A percentile compares a stretch with the other conserved stretches of the same genome.
phyloP scores from a whole-genome alignment of 2,797 vertebrate species.

The Chelon labrosus region DNA sequence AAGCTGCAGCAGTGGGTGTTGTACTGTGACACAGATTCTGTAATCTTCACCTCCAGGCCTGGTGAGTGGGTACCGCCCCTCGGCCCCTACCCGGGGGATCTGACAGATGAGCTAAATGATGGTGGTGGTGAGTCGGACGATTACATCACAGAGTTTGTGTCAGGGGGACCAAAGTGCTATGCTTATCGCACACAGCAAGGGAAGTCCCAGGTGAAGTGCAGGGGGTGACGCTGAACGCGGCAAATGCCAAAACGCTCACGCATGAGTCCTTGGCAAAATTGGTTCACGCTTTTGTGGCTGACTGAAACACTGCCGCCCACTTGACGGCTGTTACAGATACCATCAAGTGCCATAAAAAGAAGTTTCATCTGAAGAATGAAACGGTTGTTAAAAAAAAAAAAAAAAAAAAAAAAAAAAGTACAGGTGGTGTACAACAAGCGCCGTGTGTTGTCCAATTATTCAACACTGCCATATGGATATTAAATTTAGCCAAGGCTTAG shows the following conservation, averaged over 20 bases:
- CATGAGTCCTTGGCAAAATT: background rate
- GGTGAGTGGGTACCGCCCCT: too few species aligned
- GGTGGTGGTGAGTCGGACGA: background rate
- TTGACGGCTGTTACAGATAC: too few species aligned
- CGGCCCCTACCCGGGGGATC: too few species aligned
- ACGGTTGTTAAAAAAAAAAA: too few species aligned
- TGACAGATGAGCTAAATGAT: background rate
- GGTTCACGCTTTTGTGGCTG: background rate
- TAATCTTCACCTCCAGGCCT: too few species aligned
- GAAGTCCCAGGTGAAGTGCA: background rate
- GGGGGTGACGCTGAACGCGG: background rate
- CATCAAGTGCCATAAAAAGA: too few species aligned
- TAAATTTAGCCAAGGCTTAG: too few species aligned
- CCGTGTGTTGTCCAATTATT: too few species aligned
- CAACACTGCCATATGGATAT: too few species aligned
- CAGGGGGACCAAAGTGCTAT: background rate
- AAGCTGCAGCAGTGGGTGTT: background rate
- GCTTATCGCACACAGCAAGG: background rate
- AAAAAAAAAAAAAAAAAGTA: too few species aligned
- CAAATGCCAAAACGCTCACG: background rate
- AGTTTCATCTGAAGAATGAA: too few species aligned
- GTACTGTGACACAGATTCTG: background rate
- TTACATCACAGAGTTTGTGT: slow-evolving; percentile 10
- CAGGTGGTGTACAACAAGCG: too few species aligned
- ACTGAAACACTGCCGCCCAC: background rate